Base-by-base conservation (phyloP, 2,888 invertebrate species). In the Chydorus sphaericus region DNA sequence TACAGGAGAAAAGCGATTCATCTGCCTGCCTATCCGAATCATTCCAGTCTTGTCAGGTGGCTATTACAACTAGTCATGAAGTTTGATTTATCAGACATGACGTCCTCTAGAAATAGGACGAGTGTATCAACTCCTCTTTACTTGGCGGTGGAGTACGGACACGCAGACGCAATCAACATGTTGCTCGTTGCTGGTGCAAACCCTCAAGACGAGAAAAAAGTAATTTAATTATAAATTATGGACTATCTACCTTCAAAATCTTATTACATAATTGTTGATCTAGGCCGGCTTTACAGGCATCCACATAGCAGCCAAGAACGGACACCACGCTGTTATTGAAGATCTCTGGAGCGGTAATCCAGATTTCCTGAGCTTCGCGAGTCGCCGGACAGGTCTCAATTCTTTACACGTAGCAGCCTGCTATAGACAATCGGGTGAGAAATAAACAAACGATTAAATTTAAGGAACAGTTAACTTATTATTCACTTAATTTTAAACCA, bases 31-130 rank as follows among this genome's bases (percentile, higher is more conserved):
- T 91, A 96, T 76, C 96, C 97, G 70, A 97, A 98, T 70, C 92
- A 86, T 70, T 92, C 96, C 20, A 94, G 96, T 75, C 97, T 99
- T 23, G 94, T 93, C 48, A 96, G 97, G 71, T 75, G 98, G 62
- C 98, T 98, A 74, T 76, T 98, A 62, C 92, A 94, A 70, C 98
- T 98, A 69, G 77, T 98, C 55, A 97, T 98, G 97, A 92, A 93
- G 71, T 98, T 97, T 69, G 97, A 98, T 73, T 81, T 90, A 64
- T 83, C 83, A 63, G 93, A 96, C 55, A 96, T 98, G 29, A 96
- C 94, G 64, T 85, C 90, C 7, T 94, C 96, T 10, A 79, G 94
- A 67, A 98, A 97, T 72, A 91, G 94, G 74, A 77, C 92, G 58
- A 94, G 92, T 61, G 94, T 96, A 65, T 93, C 96, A 1, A 97